These are phyloP conservation scores for Theocolax elegans DNA, from an alignment of 1,140 invertebrate species.

Conservation along the genomic window DNA sequence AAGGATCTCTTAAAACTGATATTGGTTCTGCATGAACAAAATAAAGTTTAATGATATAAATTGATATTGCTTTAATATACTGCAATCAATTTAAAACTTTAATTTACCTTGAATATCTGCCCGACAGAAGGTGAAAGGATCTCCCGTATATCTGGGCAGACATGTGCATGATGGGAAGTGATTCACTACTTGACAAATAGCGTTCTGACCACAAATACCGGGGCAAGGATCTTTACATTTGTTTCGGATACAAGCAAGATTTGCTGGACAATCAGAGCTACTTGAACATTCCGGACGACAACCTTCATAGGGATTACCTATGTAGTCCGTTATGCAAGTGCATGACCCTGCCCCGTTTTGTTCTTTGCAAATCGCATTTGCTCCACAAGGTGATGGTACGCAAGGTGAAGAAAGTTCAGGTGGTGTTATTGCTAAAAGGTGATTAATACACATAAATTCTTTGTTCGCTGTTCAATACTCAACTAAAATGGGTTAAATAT, in stretches of 20 bases:
- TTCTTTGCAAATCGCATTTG: slow-evolving; percentile 65
- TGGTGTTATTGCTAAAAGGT: slow-evolving; percentile 42
- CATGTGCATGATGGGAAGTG: slow-evolving; percentile 72
- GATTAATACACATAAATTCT: too few relatives aligned
- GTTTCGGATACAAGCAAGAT: slow-evolving; percentile 62
- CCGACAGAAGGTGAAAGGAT: slow-evolving; percentile 73
- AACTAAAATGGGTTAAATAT: too few relatives aligned
- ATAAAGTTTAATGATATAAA: background rate
- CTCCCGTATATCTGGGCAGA: slow-evolving; percentile 71
- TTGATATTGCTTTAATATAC: too few relatives aligned
- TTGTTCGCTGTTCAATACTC: too few relatives aligned
- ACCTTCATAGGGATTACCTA: slow-evolving; percentile 67
- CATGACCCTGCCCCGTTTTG: slow-evolving; percentile 45
- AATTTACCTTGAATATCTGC: slow-evolving; percentile 29
- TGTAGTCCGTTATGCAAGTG: slow-evolving; percentile 61
- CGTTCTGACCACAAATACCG: slow-evolving; percentile 67
- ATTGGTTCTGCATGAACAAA: background rate
- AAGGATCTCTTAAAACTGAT: slow-evolving; percentile 66
- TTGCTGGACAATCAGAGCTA: slow-evolving; percentile 65
- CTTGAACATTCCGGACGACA: slow-evolving; percentile 67
- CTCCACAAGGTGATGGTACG: slow-evolving; percentile 67
- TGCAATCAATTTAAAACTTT: background rate
- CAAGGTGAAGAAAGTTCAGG: slow-evolving; percentile 56
- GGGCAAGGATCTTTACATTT: slow-evolving; percentile 69
- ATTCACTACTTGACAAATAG: slow-evolving; percentile 69